A percentile compares a stretch with the other conserved stretches of the same genome.
These are phyloP conservation scores for Indicator indicator DNA, from an alignment of 2,113 vertebrate genomes.

Conservation along the genomic window DNA sequence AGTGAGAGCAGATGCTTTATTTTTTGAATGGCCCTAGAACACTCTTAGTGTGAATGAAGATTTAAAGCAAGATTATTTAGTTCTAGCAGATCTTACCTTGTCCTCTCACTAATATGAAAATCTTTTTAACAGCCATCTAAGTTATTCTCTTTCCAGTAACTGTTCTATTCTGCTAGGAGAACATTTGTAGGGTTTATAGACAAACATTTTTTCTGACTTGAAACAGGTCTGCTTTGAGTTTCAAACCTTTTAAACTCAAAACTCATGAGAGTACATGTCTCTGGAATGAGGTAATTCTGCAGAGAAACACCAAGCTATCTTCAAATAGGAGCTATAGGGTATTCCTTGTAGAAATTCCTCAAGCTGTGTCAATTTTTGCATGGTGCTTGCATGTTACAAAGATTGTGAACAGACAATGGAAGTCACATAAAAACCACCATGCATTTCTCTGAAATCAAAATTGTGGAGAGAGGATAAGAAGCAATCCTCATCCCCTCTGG, in stretches of 20 bases:
- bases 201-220: not conserved
- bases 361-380: not conserved
- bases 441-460: not conserved
- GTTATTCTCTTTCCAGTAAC: not conserved
- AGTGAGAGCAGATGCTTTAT: not conserved
- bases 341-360: not conserved
- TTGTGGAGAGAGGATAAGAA: not conserved
- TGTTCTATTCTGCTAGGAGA: not conserved
- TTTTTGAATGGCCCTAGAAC: not conserved
- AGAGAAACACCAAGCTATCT: not conserved
- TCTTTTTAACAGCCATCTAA: not conserved
- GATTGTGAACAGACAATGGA: not conserved
- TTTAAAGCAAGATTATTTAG: not conserved
- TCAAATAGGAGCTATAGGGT: not conserved
- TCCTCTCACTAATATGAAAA: not conserved
- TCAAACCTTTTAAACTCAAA: not conserved
- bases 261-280: not conserved
- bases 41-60: fast-evolving
- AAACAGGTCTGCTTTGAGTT: not conserved
- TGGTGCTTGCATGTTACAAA: not conserved
- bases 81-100: not conserved
- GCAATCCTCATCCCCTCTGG: not conserved
- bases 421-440: not conserved
- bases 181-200: not conserved
- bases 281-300: not conserved